These are phyloP conservation scores for Mustela lutreola DNA, from an alignment of 2,113 vertebrate species.

Conservation along the genomic window DNA sequence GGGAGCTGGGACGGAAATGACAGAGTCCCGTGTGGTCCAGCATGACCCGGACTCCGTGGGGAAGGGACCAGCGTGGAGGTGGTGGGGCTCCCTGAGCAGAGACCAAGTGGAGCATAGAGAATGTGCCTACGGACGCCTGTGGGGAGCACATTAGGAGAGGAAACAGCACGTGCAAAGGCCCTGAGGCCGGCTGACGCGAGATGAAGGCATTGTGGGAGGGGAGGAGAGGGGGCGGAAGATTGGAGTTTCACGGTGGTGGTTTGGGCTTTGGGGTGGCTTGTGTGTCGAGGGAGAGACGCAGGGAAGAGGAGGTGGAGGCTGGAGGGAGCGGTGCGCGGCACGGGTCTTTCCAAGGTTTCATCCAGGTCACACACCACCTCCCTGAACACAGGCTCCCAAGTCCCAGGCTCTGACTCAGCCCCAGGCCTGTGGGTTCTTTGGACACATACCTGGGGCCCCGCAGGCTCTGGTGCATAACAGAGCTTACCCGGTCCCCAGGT, in stretches of 20 bases:
- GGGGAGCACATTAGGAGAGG: background rate
- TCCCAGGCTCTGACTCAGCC: background rate
- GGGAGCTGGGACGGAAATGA: background rate
- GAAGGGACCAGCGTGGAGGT: background rate
- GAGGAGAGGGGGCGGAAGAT: background rate
- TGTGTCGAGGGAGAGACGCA: no score
- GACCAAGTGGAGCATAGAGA: background rate
- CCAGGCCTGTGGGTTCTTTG: background rate
- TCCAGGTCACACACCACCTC: no score
- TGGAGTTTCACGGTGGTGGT: accelerated
- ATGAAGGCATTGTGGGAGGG: background rate
- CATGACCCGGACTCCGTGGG: background rate
- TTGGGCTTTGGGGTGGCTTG: background rate
- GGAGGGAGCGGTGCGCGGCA: background rate
- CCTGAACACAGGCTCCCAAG: background rate
- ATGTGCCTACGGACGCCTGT: background rate
- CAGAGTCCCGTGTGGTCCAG: accelerated
- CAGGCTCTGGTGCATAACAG: background rate
- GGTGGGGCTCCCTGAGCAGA: background rate
- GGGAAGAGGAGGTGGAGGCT: background rate
- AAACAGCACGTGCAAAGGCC: background rate
- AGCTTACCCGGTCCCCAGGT: background rate
- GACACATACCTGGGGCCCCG: background rate
- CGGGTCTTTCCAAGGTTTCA: background rate
- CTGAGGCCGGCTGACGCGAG: background rate